A percentile compares a stretch with the other conserved stretches of the same genome.
These are phyloP conservation scores for Anthophora plumipes DNA, from an alignment of 2,888 invertebrate species.

Conservation along the genomic window DNA sequence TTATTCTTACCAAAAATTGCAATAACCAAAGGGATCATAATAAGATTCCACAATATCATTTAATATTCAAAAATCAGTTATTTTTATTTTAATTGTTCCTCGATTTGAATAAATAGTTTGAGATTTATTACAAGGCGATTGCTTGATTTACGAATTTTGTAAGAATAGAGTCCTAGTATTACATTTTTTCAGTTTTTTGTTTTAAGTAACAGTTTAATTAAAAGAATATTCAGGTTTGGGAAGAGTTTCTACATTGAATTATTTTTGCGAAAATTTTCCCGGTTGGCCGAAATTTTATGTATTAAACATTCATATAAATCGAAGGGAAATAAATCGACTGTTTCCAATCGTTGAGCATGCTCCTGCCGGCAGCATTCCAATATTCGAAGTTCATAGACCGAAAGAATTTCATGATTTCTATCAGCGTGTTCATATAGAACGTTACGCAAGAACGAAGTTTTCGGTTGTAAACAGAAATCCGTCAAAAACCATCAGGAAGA, in stretches of 20 bases:
- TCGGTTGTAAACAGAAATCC: constrained; percentile 38
- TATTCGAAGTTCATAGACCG: constrained; percentile 30
- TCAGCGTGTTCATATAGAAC: constrained; percentile 28
- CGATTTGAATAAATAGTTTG: no score
- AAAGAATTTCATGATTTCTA: constrained; percentile 36
- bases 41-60: no score
- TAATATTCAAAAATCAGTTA: no score
- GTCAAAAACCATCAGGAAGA: constrained; percentile 18
- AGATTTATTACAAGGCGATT: no score
- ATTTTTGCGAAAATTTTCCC: constrained; percentile 8
- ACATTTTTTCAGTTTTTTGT: background rate
- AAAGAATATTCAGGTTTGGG: background rate
- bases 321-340: constrained; percentile 35
- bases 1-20: no score
- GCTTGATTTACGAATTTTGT: no score
- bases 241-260: constrained; percentile 14
- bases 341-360: constrained; percentile 38
- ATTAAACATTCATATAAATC: constrained; percentile 30
- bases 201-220: background rate
- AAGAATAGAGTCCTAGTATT: no score
- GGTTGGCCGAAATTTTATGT: constrained; percentile 28
- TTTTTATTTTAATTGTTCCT: no score
- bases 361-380: constrained; percentile 19
- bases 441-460: constrained; percentile 35
- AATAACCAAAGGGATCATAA: no score